phyloP scores from a whole-genome alignment of 2,888 invertebrate genomes.

The Aspidapion aeneum region DNA sequence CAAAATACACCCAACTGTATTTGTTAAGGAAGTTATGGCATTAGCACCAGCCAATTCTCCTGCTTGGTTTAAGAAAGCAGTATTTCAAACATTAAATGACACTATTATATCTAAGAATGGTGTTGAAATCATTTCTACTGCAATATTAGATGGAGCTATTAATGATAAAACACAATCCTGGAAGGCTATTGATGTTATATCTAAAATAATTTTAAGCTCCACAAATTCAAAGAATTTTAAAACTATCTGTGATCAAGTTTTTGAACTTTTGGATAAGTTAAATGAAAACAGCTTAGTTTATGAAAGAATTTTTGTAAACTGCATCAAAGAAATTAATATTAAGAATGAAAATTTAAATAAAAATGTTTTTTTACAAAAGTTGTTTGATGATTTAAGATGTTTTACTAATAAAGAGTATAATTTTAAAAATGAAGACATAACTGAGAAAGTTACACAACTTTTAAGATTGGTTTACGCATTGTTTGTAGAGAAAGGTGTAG shows the following conservation, averaged over 20 bases:
- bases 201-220: conserved; percentile 58
- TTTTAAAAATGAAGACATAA: conserved; percentile 37
- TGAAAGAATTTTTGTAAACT: conserved; percentile 52
- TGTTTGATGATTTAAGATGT: conserved; percentile 6
- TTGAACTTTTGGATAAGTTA: conserved; percentile 42
- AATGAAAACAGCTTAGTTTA: conserved; percentile 24
- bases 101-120: conserved; percentile 61
- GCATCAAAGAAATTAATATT: conserved; percentile 53
- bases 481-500: conserved; percentile 34
- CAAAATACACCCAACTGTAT: conserved; percentile 57
- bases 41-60: conserved; percentile 58
- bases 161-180: conserved; percentile 58
- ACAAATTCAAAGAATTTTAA: conserved; percentile 56
- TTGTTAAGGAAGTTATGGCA: conserved; percentile 68
- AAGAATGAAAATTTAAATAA: conserved; percentile 48
- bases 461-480: conserved; percentile 35
- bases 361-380: neutral
- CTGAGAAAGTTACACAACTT: conserved; percentile 33
- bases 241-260: conserved; percentile 55
- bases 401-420: conserved; percentile 32
- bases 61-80: conserved; percentile 59
- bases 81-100: conserved; percentile 58
- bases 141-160: conserved; percentile 52
- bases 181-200: conserved; percentile 64
- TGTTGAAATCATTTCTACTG: conserved; percentile 59